Evolutionary conservation across 2,888 invertebrate genomes (phyloP).

Genomic region (Pegoplata infirma): DNA sequence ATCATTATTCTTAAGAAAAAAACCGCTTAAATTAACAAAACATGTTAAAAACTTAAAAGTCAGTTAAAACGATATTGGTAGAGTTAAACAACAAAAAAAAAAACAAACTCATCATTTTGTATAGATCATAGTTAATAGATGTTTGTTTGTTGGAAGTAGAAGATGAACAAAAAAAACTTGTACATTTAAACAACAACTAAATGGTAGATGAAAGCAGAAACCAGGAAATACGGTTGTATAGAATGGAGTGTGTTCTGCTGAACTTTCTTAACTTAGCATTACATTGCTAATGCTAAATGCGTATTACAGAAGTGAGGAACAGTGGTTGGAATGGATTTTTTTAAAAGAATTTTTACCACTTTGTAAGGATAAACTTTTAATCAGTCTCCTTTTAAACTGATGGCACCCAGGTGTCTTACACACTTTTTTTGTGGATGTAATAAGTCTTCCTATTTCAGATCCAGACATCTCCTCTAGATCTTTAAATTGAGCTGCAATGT

Average conservation of each 20-base stretch:
- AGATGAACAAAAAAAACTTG: not conserved
- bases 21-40: slow-evolving; percentile 48
- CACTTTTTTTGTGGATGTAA: too few species aligned
- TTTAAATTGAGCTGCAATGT: too few species aligned
- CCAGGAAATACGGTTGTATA: slow-evolving; percentile 53
- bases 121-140: slow-evolving; percentile 37
- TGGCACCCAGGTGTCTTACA: too few species aligned
- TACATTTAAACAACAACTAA: not conserved
- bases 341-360: too few species aligned
- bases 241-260: slow-evolving; percentile 33
- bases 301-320: slow-evolving; percentile 37
- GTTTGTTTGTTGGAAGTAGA: slow-evolving; percentile 7
- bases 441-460: too few species aligned
- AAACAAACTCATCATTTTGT: slow-evolving; percentile 27
- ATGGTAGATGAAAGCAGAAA: slow-evolving; percentile 43
- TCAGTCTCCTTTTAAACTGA: too few species aligned
- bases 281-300: slow-evolving; percentile 42
- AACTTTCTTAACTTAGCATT: slow-evolving; percentile 8
- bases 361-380: too few species aligned
- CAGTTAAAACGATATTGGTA: slow-evolving; percentile 24
- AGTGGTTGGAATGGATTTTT: slow-evolving; percentile 27
- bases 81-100: too few species aligned
- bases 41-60: slow-evolving; percentile 25
- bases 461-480: too few species aligned
- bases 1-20: slow-evolving; percentile 37